These are phyloP conservation scores for Anolis sagrei DNA, from an alignment of 2,113 vertebrate genomes.

Conservation along the genomic window DNA sequence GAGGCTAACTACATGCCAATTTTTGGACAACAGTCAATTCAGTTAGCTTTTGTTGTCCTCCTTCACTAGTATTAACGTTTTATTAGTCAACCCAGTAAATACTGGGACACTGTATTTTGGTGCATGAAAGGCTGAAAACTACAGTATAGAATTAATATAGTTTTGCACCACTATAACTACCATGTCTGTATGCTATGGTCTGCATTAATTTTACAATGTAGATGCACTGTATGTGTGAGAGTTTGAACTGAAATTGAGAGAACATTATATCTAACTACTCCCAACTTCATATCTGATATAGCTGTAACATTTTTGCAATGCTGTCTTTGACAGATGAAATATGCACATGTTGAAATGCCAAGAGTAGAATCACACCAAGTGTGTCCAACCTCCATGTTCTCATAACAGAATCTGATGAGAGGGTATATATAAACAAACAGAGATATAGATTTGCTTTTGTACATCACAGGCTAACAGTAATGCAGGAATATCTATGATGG, in stretches of 20 bases:
- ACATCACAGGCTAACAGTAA: not conserved
- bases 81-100: too few relatives aligned
- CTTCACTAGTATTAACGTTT: too few relatives aligned
- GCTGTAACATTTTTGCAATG: not conserved
- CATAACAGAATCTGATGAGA: not conserved
- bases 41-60: too few relatives aligned
- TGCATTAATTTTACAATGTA: too few relatives aligned
- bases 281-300: not conserved
- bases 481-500: not conserved
- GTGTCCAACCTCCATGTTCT: not conserved
- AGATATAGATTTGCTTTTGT: not conserved
- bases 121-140: not conserved
- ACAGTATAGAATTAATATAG: too few relatives aligned
- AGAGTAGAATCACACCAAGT: not conserved
- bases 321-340: not conserved
- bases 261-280: not conserved
- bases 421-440: not conserved
- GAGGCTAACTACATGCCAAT: too few relatives aligned
- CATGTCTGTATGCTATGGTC: too few relatives aligned
- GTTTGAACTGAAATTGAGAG: not conserved
- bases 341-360: not conserved
- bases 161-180: too few relatives aligned
- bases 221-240: too few relatives aligned
- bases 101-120: constrained; percentile 12
- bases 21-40: too few relatives aligned